Base-by-base conservation (phyloP, 2,888 invertebrate species). In the Gisinianus flammeolus region DNA sequence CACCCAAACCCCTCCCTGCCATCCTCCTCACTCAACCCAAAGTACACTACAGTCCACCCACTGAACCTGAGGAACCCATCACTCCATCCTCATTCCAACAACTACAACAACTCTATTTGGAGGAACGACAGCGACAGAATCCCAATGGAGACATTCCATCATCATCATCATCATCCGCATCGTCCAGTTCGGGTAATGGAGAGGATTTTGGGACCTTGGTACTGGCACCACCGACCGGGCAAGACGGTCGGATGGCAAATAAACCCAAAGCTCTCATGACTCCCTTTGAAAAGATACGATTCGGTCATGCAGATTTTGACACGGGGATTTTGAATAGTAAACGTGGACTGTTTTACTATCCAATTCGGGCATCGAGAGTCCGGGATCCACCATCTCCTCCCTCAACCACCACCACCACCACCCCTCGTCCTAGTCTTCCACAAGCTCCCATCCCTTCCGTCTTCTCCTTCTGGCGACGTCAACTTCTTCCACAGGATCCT, bases 11-110 rank as follows among this genome's bases (percentile, higher is more conserved):
- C 19, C 58, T 22, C 8, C 69, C 76, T 16, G 76, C 64, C 58
- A 16, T 26, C 64, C 16, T 28, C 2, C n/a, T 62, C 10, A 24
- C 62, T 10, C 26, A 64, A 35, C 73, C 73, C 12, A 35, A 31
- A 3, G 35, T 74, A 6, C 33, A 62, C 16, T 35, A 31, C 16
- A 74, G 52, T 26, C 44, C 73, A 5, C 62, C 67, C 1, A 89
- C 80, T 90, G 91, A 81, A 90, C 89, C 80, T 90, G 91, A 81
- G 90, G 68, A 5, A 88, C 8, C 87, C 68, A 70, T 44, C 74
- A 80, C 69, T 72, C 75, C 64, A 2, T 24, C 22, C 62, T 68
- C 68, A 22, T 52, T 77, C 26, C 64, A 77, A 52, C 70, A 70
- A 44, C 24, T 77, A 4, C 70, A 71, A 28, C 28, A 64, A 64